Evolutionary conservation across 2,888 invertebrate genomes (phyloP).

Genomic region (Kryphioiulus occultus): DNA sequence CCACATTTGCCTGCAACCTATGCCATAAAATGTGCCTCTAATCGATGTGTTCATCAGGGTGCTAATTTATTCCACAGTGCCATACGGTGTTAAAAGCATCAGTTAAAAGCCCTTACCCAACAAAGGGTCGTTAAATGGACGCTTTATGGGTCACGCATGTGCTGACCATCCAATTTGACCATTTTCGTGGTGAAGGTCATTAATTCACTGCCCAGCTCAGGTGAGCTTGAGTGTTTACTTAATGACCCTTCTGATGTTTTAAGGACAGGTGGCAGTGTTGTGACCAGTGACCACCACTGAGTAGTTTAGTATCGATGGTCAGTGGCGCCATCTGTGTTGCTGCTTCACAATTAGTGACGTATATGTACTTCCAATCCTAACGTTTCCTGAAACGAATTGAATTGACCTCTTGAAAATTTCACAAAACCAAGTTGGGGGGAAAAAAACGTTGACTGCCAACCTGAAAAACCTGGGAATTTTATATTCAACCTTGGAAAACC

Average conservation of each 20-base stretch:
- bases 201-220: not conserved
- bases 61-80: not conserved
- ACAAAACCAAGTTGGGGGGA: not conserved
- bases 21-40: not conserved
- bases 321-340: not conserved
- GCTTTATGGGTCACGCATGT: slow-evolving; percentile 11
- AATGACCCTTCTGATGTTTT: not conserved
- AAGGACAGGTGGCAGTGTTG: not conserved
- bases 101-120: not conserved
- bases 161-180: not conserved
- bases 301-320: not conserved
- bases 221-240: not conserved
- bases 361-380: too few relatives aligned
- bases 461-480: too few relatives aligned
- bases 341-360: too few relatives aligned
- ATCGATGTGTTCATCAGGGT: not conserved
- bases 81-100: not conserved
- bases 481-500: too few relatives aligned
- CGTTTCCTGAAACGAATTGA: too few relatives aligned
- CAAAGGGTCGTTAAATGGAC: not conserved
- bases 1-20: not conserved
- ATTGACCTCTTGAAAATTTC: not conserved
- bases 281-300: not conserved
- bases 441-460: too few relatives aligned
- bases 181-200: not conserved